These are phyloP conservation scores for Semaprochilodus insignis DNA, from an alignment of 2,797 vertebrate species.

Conservation along the genomic window DNA sequence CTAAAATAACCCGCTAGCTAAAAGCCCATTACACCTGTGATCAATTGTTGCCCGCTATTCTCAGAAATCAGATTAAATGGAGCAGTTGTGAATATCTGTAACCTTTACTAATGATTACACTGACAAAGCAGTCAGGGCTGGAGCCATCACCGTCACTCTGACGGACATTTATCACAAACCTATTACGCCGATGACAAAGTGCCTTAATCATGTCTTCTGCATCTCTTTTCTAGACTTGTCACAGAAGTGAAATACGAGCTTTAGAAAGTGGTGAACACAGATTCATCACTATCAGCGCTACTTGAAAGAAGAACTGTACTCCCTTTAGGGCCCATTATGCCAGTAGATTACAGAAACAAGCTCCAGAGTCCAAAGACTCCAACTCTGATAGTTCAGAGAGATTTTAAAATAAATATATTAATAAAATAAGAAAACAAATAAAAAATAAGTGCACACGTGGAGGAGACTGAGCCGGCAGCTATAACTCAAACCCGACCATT, in stretches of 20 bases:
- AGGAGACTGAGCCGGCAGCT: conserved; percentile 28
- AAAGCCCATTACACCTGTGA: neutral
- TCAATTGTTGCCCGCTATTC: neutral
- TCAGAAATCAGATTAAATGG: conserved; percentile 3
- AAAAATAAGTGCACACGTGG: neutral
- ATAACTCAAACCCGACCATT: conserved; percentile 46
- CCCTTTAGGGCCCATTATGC: neutral
- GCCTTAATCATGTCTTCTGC: conserved; percentile 45
- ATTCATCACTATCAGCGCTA: conserved; percentile 40
- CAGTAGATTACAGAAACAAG: conserved; percentile 10
- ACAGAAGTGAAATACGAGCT: conserved; percentile 22
- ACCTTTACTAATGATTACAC: conserved; percentile 16
- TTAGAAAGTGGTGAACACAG: conserved; percentile 19
- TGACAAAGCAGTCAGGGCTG: conserved; percentile 16
- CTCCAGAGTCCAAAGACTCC: conserved; percentile 21
- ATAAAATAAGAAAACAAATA: conserved; percentile 12
- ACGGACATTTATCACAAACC: conserved; percentile 27
- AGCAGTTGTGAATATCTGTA: conserved; percentile 3
- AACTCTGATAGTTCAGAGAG: conserved; percentile 46
- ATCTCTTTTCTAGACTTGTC: conserved; percentile 39
- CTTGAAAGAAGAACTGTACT: conserved; percentile 28
- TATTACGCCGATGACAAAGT: conserved; percentile 43
- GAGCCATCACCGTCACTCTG: neutral
- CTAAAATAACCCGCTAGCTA: neutral
- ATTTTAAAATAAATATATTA: conserved; percentile 27